Base-by-base conservation (phyloP, 2,888 invertebrate species). In the Troilus luridus region DNA sequence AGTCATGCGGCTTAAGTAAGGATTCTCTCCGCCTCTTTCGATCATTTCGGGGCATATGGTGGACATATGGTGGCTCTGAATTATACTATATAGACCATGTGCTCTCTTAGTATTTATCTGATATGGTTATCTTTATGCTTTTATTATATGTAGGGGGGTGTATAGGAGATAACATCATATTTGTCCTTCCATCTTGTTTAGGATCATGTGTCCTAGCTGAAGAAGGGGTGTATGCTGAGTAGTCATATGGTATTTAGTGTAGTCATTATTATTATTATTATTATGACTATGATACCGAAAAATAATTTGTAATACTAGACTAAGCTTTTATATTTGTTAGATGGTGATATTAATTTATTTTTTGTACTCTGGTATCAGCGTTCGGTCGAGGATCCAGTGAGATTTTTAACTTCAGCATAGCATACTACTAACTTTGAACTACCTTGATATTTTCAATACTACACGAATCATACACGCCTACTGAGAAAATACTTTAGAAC, bases 21-120 rank as follows among this genome's bases (percentile, higher is more conserved):
- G 56, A 85, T 85, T 85, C 85, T 85, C 56, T 58, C 0, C 85
- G 85, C 56, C 56, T 85, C 54, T 41, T 41, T 12, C n/a, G 85
- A 85, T 85, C 56, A n/a, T 56, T 85, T 85, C 56, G 85, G 85
- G 85, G 85, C 85, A 85, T 85, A 85, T 85, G 85, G 85, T 85
- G 85, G 85, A 85, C 85, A 85, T 85, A 85, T 85, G 85, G 85
- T n/a, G 10, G 5, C 12, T 14, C 11, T 85, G 85, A 56, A 85
- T 85, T 85, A 85, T 85, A 85, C n/a, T 85, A 85, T 56, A 81
- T 81, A 56, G 81, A 85, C 56, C 85, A 85, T 85, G 85, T 85
- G 85, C 56, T 58, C 56, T 85, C 56, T 85, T 58, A 54, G n/a
- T 56, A 58, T 85, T 56, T 85, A 85, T 85, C 85, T 85, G 85